Evolutionary conservation across 2,888 invertebrate species (phyloP), one percentile per base, ranked within the genome.

Genomic region (Nomada ferruginata): DNA sequence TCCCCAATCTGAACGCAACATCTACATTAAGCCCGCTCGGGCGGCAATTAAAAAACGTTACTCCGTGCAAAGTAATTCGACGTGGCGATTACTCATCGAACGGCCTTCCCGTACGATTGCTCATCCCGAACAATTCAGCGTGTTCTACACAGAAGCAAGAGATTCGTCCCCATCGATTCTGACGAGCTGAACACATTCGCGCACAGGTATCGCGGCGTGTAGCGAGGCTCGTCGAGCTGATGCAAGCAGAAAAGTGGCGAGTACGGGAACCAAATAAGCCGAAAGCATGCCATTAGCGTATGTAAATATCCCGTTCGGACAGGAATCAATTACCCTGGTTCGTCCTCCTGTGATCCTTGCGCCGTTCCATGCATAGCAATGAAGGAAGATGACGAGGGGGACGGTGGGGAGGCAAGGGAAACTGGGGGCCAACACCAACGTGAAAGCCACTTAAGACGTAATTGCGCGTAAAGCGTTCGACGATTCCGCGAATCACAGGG

Each of bases 331-430:
- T 91, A 91, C 85, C 84, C 76, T 74, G 73, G 80, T 85, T 47
- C 85, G 83, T 83, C 83, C 82, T 72, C 69, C 82, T 76, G 83
- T 76, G 76, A 81, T 84, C 64, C 85, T 82, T 80, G 79, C 79
- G 66, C 76, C 86, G 87, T 85, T 88, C 85, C 89, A 88, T 91
- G 91, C 89, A 91, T 91, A 91, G 85, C 89, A 91, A 91, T 91
- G 89, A 91, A 80, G 47, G 52, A 65, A 70, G 20, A 23, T 11
- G 20, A 57, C 9, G 57, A 57, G n/a, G 5, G 20, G 20, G 53
- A n/a, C 9, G 57, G 20, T 11, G 57, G 18, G 60, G 57, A 1
- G 20, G 26, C 57, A 50, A 47, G 3, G 9, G 70, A 71, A 65
- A 73, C 64, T 50, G 29, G 44, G 50, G 57, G 11, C 53, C 61